These are phyloP conservation scores for Eriocheir sinensis DNA, from an alignment of 1,140 invertebrate species.

Conservation along the genomic window DNA sequence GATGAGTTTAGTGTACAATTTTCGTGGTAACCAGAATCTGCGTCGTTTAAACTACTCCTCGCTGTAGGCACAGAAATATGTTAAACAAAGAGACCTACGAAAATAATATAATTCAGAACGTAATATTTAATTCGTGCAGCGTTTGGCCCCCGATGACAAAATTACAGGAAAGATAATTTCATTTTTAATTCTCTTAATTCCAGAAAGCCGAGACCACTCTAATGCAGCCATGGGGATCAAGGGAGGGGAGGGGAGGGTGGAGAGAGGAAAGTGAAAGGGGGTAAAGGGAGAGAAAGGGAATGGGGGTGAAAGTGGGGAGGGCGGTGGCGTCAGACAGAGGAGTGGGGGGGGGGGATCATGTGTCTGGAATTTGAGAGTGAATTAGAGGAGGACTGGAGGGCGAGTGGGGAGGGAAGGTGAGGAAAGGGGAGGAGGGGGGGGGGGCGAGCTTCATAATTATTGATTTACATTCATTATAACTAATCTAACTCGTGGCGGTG, in stretches of 20 bases:
- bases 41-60: not conserved
- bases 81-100: not conserved
- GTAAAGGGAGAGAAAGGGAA: not conserved
- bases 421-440: not conserved
- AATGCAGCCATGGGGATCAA: not conserved
- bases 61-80: too few relatives aligned
- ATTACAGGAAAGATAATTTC: constrained; percentile 3
- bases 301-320: too few relatives aligned
- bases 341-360: too few relatives aligned
- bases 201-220: not conserved
- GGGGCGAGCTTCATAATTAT: not conserved
- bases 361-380: too few relatives aligned
- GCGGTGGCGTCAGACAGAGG: too few relatives aligned
- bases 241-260: not conserved
- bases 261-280: not conserved
- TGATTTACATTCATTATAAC: not conserved
- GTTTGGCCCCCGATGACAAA: not conserved
- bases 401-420: not conserved
- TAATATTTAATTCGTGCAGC: not conserved
- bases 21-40: constrained; percentile 15
- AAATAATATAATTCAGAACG: not conserved
- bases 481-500: not conserved
- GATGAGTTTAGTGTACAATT: too few relatives aligned
- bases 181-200: not conserved
- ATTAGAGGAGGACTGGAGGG: too few relatives aligned